Evolutionary conservation across 1,140 invertebrate species (phyloP).

Genomic region (Trachymyrmex cornetzi): DNA sequence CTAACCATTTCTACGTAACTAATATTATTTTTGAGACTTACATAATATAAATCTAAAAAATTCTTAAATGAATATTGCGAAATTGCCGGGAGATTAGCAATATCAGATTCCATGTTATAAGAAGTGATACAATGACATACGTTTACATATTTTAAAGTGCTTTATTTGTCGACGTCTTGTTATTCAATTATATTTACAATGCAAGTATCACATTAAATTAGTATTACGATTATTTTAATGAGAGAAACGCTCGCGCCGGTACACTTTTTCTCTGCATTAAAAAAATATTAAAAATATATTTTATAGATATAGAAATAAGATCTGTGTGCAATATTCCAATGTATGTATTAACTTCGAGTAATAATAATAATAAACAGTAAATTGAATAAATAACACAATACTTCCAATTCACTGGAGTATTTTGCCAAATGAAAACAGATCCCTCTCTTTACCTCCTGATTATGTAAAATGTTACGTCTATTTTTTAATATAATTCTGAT

Average conservation of each 20-base stretch:
- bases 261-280: neutral
- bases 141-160: neutral
- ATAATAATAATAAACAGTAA: too few relatives aligned
- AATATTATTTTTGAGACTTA: slow-evolving; percentile 67
- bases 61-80: slow-evolving; percentile 7
- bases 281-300: neutral
- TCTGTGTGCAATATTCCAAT: too few relatives aligned
- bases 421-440: slow-evolving; percentile 54
- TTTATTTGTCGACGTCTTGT: slow-evolving; percentile 5
- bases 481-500: slow-evolving; percentile 1
- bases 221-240: neutral
- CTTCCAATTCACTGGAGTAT: neutral
- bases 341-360: too few relatives aligned
- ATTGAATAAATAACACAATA: too few relatives aligned
- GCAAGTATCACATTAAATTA: neutral
- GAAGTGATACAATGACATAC: neutral
- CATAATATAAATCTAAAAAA: slow-evolving; percentile 32
- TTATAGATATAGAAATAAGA: too few relatives aligned
- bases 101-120: neutral
- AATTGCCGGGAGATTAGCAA: neutral
- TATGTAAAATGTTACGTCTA: slow-evolving; percentile 45
- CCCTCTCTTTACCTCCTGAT: slow-evolving; percentile 6
- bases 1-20: slow-evolving; percentile 61
- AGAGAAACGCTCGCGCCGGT: neutral
- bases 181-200: neutral